phyloP scores from a whole-genome alignment of 2,113 vertebrate species.

The Catharus fuscescens region DNA sequence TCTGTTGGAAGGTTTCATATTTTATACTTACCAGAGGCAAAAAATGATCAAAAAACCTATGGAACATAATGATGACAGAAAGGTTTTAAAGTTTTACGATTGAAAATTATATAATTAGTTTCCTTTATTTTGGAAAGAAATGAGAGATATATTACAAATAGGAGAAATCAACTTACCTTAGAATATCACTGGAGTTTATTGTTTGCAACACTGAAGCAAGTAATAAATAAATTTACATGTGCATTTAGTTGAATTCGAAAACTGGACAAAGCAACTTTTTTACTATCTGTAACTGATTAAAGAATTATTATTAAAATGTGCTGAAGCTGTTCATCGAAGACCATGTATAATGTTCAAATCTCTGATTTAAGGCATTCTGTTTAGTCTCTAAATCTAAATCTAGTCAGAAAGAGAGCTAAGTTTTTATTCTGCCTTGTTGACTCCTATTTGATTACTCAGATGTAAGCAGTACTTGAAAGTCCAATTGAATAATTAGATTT shows the following conservation, averaged over 20 bases:
- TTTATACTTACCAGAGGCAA: not conserved
- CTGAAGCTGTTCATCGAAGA: not conserved
- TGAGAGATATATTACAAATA: not conserved
- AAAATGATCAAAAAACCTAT: not conserved
- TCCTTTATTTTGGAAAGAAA: not conserved
- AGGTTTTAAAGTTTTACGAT: not conserved
- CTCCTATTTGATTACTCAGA: not conserved
- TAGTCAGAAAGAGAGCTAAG: not conserved
- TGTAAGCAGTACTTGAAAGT: not conserved
- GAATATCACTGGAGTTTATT: not conserved
- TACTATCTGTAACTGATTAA: not conserved
- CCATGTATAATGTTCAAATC: not conserved
- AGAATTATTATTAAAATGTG: not conserved
- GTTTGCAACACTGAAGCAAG: not conserved
- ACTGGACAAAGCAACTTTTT: not conserved
- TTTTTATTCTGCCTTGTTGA: not conserved
- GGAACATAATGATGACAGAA: not conserved
- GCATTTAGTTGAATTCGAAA: not conserved
- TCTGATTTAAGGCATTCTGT: not conserved
- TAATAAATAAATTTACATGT: not conserved
- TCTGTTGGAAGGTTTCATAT: not conserved
- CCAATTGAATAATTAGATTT: not conserved
- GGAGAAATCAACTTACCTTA: not conserved
- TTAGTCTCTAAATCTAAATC: not conserved
- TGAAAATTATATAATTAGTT: not conserved